Evolutionary conservation across 2,888 invertebrate genomes (phyloP).

Genomic region (Amphipoea lucens): DNA sequence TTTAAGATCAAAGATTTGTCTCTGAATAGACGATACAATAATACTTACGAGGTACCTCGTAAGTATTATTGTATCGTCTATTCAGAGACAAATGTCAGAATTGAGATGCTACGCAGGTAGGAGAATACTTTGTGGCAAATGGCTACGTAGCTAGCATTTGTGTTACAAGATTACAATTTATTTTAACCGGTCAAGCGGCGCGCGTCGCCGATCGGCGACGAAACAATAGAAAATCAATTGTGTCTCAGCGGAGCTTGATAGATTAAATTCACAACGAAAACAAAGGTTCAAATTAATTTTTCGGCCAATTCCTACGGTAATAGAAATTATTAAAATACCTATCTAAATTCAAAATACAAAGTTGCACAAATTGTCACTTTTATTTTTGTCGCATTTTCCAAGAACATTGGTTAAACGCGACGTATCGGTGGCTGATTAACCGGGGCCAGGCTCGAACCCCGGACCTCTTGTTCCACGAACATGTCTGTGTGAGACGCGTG

Average conservation of each 20-base stretch:
- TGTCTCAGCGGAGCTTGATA: no score
- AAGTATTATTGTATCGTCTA: no score
- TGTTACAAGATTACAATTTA: not conserved
- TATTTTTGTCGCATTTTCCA: slow-evolving; percentile 67
- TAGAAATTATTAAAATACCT: not conserved
- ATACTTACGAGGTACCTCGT: no score
- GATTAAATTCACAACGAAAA: not conserved
- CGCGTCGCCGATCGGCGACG: no score
- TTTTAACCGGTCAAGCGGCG: no score
- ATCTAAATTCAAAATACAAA: slow-evolving; percentile 1
- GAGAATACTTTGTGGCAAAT: not conserved
- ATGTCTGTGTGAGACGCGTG: slow-evolving; percentile 78
- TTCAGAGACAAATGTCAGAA: no score
- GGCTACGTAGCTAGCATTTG: not conserved
- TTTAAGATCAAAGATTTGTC: not conserved
- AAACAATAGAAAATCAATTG: no score
- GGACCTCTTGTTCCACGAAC: slow-evolving; percentile 86
- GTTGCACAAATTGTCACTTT: slow-evolving; percentile 45
- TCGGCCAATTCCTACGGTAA: not conserved
- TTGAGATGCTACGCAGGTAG: not conserved
- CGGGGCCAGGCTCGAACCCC: slow-evolving; percentile 79
- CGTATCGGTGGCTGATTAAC: slow-evolving; percentile 85
- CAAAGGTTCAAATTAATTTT: no score
- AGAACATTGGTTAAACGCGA: slow-evolving; percentile 74
- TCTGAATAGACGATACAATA: no score